These are phyloP conservation scores for Crossocerus cetratus DNA, from an alignment of 2,888 invertebrate species.

Conservation along the genomic window DNA sequence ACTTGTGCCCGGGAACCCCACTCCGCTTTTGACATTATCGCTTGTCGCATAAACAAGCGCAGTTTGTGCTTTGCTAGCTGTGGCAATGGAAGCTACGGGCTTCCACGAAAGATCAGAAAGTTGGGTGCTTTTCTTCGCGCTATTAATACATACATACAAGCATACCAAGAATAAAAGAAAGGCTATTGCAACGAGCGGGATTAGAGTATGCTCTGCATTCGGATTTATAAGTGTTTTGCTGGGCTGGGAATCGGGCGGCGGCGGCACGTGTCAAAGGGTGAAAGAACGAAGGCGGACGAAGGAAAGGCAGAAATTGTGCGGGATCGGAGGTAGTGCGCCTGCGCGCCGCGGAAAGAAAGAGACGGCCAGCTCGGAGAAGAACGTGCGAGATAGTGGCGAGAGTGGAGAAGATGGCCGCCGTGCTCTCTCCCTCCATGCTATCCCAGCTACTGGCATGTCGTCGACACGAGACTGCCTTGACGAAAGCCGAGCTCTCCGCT, in stretches of 20 bases:
- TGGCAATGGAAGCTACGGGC: no score
- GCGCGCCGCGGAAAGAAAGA: neutral
- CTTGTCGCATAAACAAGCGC: no score
- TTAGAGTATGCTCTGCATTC: constrained; percentile 50
- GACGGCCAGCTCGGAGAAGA: constrained; percentile 7
- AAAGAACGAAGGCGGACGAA: constrained; percentile 29
- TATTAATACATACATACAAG: no score
- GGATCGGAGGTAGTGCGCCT: constrained; percentile 17
- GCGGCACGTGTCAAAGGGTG: constrained; percentile 70
- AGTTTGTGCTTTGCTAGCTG: no score
- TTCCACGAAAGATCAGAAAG: no score
- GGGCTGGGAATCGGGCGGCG: constrained; percentile 51
- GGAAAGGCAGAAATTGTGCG: constrained; percentile 26
- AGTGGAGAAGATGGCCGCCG: constrained; percentile 63
- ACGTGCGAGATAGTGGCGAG: constrained; percentile 22
- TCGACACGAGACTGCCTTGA: constrained; percentile 1
- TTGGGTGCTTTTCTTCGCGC: no score
- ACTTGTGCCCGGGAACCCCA: no score
- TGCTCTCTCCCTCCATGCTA: constrained; percentile 9
- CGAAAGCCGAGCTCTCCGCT: constrained; percentile 11
- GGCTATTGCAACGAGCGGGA: constrained; percentile 19
- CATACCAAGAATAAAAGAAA: constrained; percentile 24
- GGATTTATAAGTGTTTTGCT: constrained; percentile 62
- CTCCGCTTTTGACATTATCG: no score
- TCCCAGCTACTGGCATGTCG: neutral